These are phyloP conservation scores for Ophioninae sp. DNA, from an alignment of 2,888 invertebrate genomes.

Conservation along the genomic window DNA sequence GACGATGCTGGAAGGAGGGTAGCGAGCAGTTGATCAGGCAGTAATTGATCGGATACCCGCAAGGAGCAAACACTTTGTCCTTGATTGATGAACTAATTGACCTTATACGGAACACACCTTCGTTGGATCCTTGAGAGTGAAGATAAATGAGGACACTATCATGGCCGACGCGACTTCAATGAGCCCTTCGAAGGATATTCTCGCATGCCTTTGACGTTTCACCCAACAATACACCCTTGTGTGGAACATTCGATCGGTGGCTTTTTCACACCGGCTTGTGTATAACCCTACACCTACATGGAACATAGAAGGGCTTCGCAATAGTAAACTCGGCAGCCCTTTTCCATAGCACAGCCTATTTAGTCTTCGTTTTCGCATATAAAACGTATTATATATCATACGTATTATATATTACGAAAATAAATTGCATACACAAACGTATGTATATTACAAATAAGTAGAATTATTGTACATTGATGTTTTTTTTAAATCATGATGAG, in stretches of 20 bases:
- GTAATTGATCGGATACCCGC: constrained; percentile 76
- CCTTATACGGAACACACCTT: constrained; percentile 66
- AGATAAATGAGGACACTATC: constrained; percentile 10
- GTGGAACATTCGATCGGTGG: constrained; percentile 17
- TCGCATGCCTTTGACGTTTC: constrained; percentile 20
- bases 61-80: constrained; percentile 76
- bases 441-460: neutral
- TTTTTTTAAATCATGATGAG: neutral
- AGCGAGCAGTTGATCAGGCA: constrained; percentile 71
- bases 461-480: neutral
- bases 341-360: neutral
- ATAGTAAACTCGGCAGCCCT: constrained; percentile 48
- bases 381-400: neutral
- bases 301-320: constrained; percentile 20
- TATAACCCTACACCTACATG: constrained; percentile 11
- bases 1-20: constrained; percentile 49
- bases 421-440: neutral
- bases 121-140: constrained; percentile 34
- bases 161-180: constrained; percentile 4
- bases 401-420: neutral
- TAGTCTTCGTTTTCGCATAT: neutral
- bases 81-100: constrained; percentile 80
- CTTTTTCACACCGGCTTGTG: neutral
- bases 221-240: constrained; percentile 24
- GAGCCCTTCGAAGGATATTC: constrained; percentile 19